Base-by-base conservation (phyloP, 2,888 invertebrate species). In the Drosophila tanythrix region DNA sequence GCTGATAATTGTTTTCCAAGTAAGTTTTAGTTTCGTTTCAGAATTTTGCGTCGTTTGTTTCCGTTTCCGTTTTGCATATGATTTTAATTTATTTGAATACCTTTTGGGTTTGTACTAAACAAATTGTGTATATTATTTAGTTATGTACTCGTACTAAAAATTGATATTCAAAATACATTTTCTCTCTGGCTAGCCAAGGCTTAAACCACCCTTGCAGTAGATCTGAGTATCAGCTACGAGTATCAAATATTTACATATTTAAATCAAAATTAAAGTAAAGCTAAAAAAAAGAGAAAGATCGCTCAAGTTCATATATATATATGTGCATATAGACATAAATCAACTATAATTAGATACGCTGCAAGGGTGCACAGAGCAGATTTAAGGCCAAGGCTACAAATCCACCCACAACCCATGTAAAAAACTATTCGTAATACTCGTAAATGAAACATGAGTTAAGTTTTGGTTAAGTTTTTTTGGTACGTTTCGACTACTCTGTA, bases 1-100 rank as follows among this genome's bases (percentile, higher is more conserved):
- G 92, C 93, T 82, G 93, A 93, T 88, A 93, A 93, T 92, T 93
- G 93, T 89, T 93, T 93, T 89, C 93, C 93, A 93, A 90, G 93
- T 93, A 93, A 93, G 93, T 93, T 92, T 87, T 79, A 51, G 48
- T 76, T 82, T 72, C 43, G 35, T 63, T 59, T 58, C 72, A 65
- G 83, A 75, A 76, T 83, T 56, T 55, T 75, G 51, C 43, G 53
- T 60, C 36, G 38, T 66, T 70, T 52, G 31, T 64, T 73, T 74
- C 38, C 2, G 36, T 66, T 74, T 70, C 21, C 27, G 51, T 73
- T 76, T 68, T 60, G 46, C 60, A 43, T 63, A 50, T 60, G 21
- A n/a, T 56, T 74, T 46, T 25, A 0, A 25, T 46, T 25, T 46
- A 25, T 46, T 72, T 74, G 51, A 62, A 40, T 48, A 57, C 43